Base-by-base conservation (phyloP, 2,797 vertebrate genomes). In the Tinamus major region DNA sequence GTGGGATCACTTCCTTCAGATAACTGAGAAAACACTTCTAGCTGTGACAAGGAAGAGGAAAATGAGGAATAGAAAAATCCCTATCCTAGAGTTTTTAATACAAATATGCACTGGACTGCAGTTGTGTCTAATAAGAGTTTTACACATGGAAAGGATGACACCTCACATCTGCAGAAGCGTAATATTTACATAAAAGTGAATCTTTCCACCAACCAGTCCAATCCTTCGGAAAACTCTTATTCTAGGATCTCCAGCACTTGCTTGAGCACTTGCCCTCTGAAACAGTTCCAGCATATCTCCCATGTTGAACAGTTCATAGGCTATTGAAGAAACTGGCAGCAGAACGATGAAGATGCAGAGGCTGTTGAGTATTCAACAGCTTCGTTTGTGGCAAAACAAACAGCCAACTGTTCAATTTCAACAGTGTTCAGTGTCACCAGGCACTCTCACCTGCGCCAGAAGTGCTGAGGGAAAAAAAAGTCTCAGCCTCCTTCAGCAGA, bases 1-100 rank as follows among this genome's bases (percentile, higher is more conserved):
- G 71, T 10, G 76, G 94, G 85, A 92, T 95, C 78, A 86, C 42
- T 63, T 92, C 59, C 86, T 81, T 61, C 64, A 64, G 69, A 71
- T 18, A 87, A 24, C 82, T 88, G 88, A 91, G 80, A 81, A 95
- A 95, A 95, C 61, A 63, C 48, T 89, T 93, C 37, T 69, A 62
- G 83, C 90, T 71, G 53, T 71, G 91, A 88, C 76, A 81, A 92
- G 68, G 41, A 92, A 85, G 41, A 94, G 55, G 53, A 85, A 87
- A 95, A 81, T 6, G 5, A 75, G 86, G 68, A 84, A 70, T 7
- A 81, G 58, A 79, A 70, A 88, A 84, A n/a, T 91, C 88, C 86
- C 33, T 56, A 46, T 80, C 39, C 86, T 87, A n/a, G 44, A 96
- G 56, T 44, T 93, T 84, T 80, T 64, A 77, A 68, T 67, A 59